Evolutionary conservation across 1,140 invertebrate species (phyloP), one percentile per base, ranked within the genome.

Genomic region (Anastatus disparis): DNA sequence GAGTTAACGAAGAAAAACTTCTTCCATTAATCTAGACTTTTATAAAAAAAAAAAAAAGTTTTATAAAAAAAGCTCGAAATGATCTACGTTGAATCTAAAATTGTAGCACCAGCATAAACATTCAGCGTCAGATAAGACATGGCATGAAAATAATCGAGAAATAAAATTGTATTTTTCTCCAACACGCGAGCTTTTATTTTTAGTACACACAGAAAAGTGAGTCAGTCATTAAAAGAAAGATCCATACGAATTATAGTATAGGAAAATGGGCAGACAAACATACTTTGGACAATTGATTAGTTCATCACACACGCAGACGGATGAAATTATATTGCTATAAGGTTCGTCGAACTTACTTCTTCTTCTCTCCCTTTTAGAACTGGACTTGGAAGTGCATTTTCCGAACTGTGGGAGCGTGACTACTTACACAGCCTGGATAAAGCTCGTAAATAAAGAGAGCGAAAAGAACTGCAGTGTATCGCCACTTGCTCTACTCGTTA

Each of bases 281-380:
- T n/a, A n/a, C 4, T 35, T 35, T 35, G 58, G 40, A 10, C 40
- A 40, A 61, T 61, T 61, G 58, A 61, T 61, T 44, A 27, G 58
- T 46, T 13, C 24, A 46, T 59, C 56, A 42, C 20, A 22, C 20
- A 24, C 20, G 20, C 27, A 56, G 27, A 35, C 27, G 22, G 27
- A 56, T 15, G 27, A 6, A 35, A 4, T 6, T 35, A 35, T 35
- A 35, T 9, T 12, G 56, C 20, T 27, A 7, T 24, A 46, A 20
- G 31, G 58, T 61, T 61, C 58, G 40, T 46, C 58, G 35, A 61
- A 44, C 40, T 46, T 40, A 17, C 40, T 20, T 13, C 31, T 6
- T n/a, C n/a, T n/a, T n/a, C n/a, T n/a, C n/a, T n/a, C n/a, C n/a
- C n/a, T n/a, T n/a, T n/a, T n/a, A n/a, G n/a, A n/a, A n/a, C n/a